Conservation (phyloP, 1,140 invertebrate species). For the Drosophila ficusphila region DNA sequence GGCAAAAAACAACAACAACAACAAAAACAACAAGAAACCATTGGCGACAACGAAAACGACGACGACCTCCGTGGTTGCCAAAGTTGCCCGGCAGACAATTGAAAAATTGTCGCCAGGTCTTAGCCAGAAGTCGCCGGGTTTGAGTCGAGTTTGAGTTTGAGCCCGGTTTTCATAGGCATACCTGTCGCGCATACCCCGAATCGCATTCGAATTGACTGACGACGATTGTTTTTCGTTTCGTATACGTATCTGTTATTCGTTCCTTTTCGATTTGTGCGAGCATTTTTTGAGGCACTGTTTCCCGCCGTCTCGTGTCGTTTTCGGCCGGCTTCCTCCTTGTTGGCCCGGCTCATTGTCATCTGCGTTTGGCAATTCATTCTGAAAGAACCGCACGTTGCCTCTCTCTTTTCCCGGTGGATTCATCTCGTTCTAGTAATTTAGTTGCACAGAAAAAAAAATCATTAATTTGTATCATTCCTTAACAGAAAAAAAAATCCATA, state of each 20-base stretch:
- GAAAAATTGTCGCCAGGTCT: conserved; percentile 76
- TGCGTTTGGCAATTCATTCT: conserved; percentile 67
- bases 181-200: conserved; percentile 79
- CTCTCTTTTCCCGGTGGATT: background rate
- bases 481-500: too few species aligned
- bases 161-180: conserved; percentile 66
- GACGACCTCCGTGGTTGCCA: conserved; percentile 71
- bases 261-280: conserved; percentile 35
- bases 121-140: conserved; percentile 5
- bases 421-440: conserved; percentile 42
- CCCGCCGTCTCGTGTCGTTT: conserved; percentile 11
- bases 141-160: too few species aligned
- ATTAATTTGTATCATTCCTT: too few species aligned
- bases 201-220: conserved; percentile 80
- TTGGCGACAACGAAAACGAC: conserved; percentile 11
- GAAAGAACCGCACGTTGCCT: background rate
- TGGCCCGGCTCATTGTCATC: conserved; percentile 65
- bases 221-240: conserved; percentile 50
- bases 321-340: conserved; percentile 23
- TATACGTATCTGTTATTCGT: background rate
- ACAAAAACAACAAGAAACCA: conserved; percentile 2
- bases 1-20: conserved; percentile 1
- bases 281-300: conserved; percentile 42
- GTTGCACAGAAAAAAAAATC: conserved; percentile 21
- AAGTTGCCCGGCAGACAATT: conserved; percentile 63